These are phyloP conservation scores for Hippoglossus stenolepis DNA, from an alignment of 2,113 vertebrate genomes.

Conservation along the genomic window DNA sequence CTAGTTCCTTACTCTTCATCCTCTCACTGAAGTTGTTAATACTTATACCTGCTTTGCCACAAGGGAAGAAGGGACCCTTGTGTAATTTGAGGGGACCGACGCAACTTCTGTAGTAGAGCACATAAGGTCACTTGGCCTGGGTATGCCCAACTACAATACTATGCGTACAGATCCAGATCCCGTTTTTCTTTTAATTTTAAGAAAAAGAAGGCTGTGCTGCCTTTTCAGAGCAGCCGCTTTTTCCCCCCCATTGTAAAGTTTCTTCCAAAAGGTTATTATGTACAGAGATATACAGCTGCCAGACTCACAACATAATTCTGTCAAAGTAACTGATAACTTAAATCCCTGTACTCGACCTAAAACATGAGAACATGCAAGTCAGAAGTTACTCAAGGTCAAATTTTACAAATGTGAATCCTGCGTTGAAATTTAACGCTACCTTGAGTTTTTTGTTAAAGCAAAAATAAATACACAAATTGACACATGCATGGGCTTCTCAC, in stretches of 20 bases:
- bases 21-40: too few species aligned
- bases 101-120: neutral
- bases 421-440: neutral
- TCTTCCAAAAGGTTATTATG: neutral
- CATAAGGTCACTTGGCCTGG: neutral
- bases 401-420: neutral
- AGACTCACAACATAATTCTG: neutral
- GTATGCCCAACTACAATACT: neutral
- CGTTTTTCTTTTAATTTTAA: neutral
- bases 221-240: neutral
- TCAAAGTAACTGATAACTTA: too few species aligned
- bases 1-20: neutral
- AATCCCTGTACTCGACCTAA: too few species aligned
- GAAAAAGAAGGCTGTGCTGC: neutral
- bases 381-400: too few species aligned
- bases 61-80: neutral
- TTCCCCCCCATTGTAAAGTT: neutral
- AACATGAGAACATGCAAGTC: too few species aligned
- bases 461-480: neutral
- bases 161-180: neutral
- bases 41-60: neutral
- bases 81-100: neutral
- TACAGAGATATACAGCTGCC: neutral
- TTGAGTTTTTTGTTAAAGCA: neutral
- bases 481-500: neutral